phyloP scores from a whole-genome alignment of 2,888 invertebrate genomes.

The Galerucella pusilla region DNA sequence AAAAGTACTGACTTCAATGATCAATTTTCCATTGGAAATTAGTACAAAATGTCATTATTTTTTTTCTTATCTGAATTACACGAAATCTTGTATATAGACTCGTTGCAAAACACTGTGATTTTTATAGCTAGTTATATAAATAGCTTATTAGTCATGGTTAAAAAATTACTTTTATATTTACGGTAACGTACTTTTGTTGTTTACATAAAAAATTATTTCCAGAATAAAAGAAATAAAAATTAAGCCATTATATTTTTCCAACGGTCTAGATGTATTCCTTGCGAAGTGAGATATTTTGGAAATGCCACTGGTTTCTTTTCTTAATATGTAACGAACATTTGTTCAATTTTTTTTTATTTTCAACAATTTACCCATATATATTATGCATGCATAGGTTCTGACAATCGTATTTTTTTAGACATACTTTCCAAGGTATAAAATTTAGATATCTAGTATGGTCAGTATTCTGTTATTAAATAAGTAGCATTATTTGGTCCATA shows the following conservation, averaged over 20 bases:
- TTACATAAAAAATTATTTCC: too few species aligned
- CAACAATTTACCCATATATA: neutral
- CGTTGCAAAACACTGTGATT: too few species aligned
- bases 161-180: too few species aligned
- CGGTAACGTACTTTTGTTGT: too few species aligned
- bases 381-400: neutral
- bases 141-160: too few species aligned
- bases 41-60: too few species aligned
- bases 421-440: neutral
- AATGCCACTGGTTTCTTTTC: neutral
- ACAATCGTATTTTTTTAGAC: neutral
- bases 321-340: neutral
- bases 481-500: neutral
- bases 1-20: too few species aligned
- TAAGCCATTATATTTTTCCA: neutral
- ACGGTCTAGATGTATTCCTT: neutral
- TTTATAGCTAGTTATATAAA: too few species aligned
- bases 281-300: neutral
- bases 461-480: neutral
- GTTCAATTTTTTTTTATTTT: neutral
- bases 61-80: too few species aligned
- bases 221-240: neutral
- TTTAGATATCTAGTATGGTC: neutral
- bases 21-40: too few species aligned
- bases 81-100: too few species aligned